Conservation (phyloP, 2,797 vertebrate genomes). For the Otus scops region DNA sequence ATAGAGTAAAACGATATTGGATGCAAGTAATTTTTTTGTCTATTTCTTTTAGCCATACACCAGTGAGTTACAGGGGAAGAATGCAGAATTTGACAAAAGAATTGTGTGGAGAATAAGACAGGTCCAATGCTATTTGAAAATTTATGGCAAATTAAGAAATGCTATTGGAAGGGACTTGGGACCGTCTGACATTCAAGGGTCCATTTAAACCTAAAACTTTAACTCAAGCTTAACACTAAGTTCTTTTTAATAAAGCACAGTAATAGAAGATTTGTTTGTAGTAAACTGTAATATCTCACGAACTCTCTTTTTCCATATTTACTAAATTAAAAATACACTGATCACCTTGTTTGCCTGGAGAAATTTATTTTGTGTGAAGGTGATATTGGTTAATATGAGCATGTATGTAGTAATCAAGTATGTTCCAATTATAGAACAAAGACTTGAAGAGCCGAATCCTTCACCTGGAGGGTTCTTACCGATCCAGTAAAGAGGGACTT, state of each 20-base stretch:
- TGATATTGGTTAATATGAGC: not conserved
- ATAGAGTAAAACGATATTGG: not conserved
- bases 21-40: not conserved
- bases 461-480: conserved; percentile 90
- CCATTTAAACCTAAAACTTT: not conserved
- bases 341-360: not conserved
- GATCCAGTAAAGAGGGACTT: conserved; percentile 91
- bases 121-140: not conserved
- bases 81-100: not conserved
- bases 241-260: not conserved
- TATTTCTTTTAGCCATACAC: not conserved
- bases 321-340: not conserved
- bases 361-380: not conserved
- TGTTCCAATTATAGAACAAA: conserved; percentile 83
- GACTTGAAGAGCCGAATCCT: conserved; percentile 90
- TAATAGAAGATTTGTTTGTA: not conserved
- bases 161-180: not conserved
- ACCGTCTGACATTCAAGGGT: not conserved
- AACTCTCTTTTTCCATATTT: not conserved
- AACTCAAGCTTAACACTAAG: not conserved
- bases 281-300: not conserved
- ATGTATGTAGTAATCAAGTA: not conserved
- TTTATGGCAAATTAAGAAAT: not conserved
- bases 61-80: not conserved
- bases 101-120: not conserved